These are phyloP conservation scores for Dolichotis patagonum DNA, from an alignment of 2,113 vertebrate genomes.

Conservation along the genomic window DNA sequence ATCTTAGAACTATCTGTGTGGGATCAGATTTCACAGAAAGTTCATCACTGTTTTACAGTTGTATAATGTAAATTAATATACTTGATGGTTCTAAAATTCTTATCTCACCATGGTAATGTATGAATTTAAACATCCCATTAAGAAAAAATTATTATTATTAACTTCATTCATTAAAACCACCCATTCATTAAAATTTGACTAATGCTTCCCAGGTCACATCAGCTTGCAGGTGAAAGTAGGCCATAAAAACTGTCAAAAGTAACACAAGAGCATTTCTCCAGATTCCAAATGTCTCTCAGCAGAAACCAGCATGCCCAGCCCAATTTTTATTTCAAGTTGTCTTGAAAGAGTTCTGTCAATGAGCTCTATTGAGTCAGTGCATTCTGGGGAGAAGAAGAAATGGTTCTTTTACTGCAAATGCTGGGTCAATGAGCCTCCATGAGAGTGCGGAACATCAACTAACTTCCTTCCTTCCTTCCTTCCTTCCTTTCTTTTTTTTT, in stretches of 20 bases:
- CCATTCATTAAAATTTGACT: slow-evolving; percentile 58
- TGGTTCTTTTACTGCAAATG: not conserved
- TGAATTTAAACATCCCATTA: slow-evolving; percentile 62
- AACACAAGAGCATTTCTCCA: slow-evolving; percentile 41
- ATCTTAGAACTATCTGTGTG: slow-evolving; percentile 73
- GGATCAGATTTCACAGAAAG: slow-evolving; percentile 72
- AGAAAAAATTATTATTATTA: slow-evolving; percentile 52
- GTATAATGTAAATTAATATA: slow-evolving; percentile 54
- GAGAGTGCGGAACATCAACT: not conserved
- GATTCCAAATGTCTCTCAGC: not conserved
- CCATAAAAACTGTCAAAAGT: slow-evolving; percentile 45
- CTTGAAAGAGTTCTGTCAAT: not conserved
- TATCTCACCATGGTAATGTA: slow-evolving; percentile 34
- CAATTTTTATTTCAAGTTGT: slow-evolving; percentile 35
- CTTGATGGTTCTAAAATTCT: slow-evolving; percentile 56
- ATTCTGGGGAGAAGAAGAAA: not conserved
- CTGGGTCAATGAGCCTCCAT: not conserved
- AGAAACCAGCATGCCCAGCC: not conserved
- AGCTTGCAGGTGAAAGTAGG: slow-evolving; percentile 29
- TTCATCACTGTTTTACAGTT: slow-evolving; percentile 62
- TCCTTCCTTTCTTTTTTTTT: not conserved
- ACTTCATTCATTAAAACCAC: slow-evolving; percentile 69
- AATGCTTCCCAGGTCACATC: slow-evolving; percentile 39
- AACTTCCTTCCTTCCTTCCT: not conserved
- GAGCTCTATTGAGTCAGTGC: not conserved